Evolutionary conservation across 2,888 invertebrate species (phyloP).

Genomic region (Isotomurus palustris): DNA sequence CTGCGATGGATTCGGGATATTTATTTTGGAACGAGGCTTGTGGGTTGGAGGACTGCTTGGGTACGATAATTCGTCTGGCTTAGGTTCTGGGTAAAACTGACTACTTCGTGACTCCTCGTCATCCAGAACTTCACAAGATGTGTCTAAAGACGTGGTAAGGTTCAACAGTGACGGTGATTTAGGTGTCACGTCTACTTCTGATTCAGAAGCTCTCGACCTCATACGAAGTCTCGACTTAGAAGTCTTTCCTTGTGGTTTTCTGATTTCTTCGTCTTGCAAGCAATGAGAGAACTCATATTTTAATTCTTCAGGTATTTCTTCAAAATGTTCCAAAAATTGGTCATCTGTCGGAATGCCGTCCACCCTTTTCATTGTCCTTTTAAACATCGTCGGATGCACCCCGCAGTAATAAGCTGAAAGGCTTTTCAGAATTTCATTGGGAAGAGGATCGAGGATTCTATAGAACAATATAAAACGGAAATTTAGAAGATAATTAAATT

Average conservation of each 20-base stretch:
- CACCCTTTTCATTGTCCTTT: constrained; percentile 2
- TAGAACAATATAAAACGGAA: constrained; percentile 21
- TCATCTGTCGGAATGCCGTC: constrained; percentile 46
- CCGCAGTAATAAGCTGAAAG: constrained; percentile 63
- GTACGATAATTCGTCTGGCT: neutral
- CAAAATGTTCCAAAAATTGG: constrained; percentile 59
- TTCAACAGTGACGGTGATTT: neutral
- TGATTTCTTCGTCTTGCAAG: constrained; percentile 4
- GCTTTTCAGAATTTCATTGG: constrained; percentile 59
- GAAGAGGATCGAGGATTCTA: constrained; percentile 61
- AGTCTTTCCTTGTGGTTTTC: constrained; percentile 3
- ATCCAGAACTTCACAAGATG: neutral
- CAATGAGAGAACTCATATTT: constrained; percentile 28
- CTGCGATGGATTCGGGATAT: neutral
- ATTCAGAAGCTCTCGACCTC: constrained; percentile 29
- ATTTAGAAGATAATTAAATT: no score
- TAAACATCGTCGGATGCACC: neutral
- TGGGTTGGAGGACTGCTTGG: neutral
- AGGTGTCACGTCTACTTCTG: constrained; percentile 4
- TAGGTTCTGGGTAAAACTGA: neutral
- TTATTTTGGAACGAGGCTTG: neutral
- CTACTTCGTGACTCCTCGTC: no score
- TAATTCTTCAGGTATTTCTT: constrained; percentile 23
- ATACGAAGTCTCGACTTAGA: constrained; percentile 16
- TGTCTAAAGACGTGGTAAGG: neutral